Percentiles rank a stretch among this genome's conserved stretches.
Conservation (phyloP, 2,113 vertebrate genomes). For the Chaetodon auriga region DNA sequence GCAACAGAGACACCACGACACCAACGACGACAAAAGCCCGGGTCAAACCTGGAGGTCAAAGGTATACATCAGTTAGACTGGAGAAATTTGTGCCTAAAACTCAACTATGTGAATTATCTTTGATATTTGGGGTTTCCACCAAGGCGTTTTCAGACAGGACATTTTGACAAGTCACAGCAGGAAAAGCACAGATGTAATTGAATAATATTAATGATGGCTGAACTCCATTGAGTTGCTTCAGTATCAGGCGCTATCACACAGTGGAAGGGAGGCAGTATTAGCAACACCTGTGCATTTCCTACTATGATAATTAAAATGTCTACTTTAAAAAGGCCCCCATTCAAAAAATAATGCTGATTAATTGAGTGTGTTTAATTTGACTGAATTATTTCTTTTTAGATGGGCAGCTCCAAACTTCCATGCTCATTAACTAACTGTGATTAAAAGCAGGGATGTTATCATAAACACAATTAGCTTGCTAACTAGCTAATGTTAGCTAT, state of each 20-base stretch:
- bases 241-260: too few species aligned
- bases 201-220: too few species aligned
- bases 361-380: not conserved
- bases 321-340: too few species aligned
- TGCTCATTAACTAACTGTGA: rapidly evolving
- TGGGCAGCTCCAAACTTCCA: not conserved
- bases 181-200: too few species aligned
- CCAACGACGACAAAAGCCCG: not conserved
- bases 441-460: not conserved
- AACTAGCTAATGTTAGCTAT: not conserved
- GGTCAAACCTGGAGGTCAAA: conserved; percentile 33
- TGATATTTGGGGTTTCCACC: not conserved
- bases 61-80: conserved; percentile 1
- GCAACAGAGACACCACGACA: not conserved
- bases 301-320: too few species aligned
- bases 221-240: too few species aligned
- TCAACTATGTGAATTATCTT: not conserved
- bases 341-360: too few species aligned
- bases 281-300: too few species aligned
- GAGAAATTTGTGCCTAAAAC: not conserved
- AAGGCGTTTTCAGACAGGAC: not conserved
- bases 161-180: too few species aligned
- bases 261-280: too few species aligned
- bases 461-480: too few species aligned
- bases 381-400: not conserved